These are phyloP conservation scores for Spodoptera picta DNA, from an alignment of 2,888 invertebrate genomes.

Conservation along the genomic window DNA sequence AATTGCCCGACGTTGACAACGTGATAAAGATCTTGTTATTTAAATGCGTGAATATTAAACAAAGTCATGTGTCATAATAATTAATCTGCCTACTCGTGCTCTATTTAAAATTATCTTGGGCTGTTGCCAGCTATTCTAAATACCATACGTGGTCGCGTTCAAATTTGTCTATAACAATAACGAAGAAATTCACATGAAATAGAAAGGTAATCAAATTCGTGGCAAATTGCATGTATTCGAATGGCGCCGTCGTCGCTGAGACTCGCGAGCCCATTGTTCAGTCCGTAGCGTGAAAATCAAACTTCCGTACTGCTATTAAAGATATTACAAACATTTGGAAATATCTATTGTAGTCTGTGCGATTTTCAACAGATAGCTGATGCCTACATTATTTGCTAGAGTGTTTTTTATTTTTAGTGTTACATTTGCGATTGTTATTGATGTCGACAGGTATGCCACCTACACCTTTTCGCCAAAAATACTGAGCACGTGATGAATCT, in stretches of 20 bases:
- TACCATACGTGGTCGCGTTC: constrained; percentile 79
- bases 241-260: constrained; percentile 60
- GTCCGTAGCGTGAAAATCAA: constrained; percentile 75
- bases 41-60: constrained; percentile 71
- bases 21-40: constrained; percentile 71
- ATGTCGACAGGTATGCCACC: constrained; percentile 56
- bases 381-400: constrained; percentile 40
- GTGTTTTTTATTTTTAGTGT: constrained; percentile 53
- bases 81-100: constrained; percentile 81
- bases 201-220: constrained; percentile 72
- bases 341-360: constrained; percentile 68
- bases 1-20: constrained; percentile 66
- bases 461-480: constrained; percentile 50
- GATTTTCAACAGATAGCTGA: constrained; percentile 55
- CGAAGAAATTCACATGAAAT: constrained; percentile 65
- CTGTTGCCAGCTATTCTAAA: constrained; percentile 79
- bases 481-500: constrained; percentile 43
- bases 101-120: constrained; percentile 80
- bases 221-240: constrained; percentile 66
- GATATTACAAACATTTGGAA: constrained; percentile 71
- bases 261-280: constrained; percentile 72
- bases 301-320: constrained; percentile 74
- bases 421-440: constrained; percentile 54
- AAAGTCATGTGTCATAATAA: constrained; percentile 81
- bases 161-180: constrained; percentile 71